These are phyloP conservation scores for Paramisgurnus dabryanus DNA, from an alignment of 2,113 vertebrate species.

Conservation along the genomic window DNA sequence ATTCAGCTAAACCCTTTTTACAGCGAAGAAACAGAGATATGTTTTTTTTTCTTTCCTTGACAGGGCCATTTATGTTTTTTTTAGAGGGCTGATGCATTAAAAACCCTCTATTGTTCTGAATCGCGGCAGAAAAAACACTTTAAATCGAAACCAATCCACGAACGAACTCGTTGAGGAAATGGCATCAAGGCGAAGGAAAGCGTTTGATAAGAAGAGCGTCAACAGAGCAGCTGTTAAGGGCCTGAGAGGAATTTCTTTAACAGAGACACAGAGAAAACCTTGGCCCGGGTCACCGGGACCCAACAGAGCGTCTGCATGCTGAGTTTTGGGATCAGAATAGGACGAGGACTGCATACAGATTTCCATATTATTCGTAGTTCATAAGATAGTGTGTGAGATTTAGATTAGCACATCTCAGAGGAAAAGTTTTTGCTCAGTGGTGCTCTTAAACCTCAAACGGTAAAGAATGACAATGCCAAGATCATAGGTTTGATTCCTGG, in stretches of 20 bases:
- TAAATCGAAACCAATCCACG: slow-evolving; percentile 40
- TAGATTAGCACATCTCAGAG: neutral
- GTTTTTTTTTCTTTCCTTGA: slow-evolving; percentile 31
- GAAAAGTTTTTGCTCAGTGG: no score
- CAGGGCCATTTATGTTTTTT: slow-evolving; percentile 34
- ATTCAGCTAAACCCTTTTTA: slow-evolving; percentile 57
- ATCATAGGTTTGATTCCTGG: no score
- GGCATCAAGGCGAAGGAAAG: slow-evolving; percentile 13
- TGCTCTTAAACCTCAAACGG: no score
- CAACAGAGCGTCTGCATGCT: neutral
- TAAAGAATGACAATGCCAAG: no score
- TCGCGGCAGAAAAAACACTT: slow-evolving; percentile 35
- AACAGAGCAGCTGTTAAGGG: slow-evolving; percentile 11
- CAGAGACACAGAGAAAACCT: neutral
- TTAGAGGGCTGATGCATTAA: slow-evolving; percentile 23
- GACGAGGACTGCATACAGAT: neutral
- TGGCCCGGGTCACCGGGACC: neutral
- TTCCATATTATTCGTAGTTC: neutral
- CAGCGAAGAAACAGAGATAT: slow-evolving; percentile 50
- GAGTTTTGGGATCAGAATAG: neutral
- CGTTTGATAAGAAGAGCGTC: slow-evolving; percentile 20
- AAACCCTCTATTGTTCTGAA: slow-evolving; percentile 32
- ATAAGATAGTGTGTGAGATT: neutral
- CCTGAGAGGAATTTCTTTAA: slow-evolving; percentile 16
- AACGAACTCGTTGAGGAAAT: slow-evolving; percentile 1